Percentiles rank a stretch among this genome's conserved stretches.
Evolutionary conservation across 2,797 vertebrate genomes (phyloP).

Genomic region (Erethizon dorsatum): DNA sequence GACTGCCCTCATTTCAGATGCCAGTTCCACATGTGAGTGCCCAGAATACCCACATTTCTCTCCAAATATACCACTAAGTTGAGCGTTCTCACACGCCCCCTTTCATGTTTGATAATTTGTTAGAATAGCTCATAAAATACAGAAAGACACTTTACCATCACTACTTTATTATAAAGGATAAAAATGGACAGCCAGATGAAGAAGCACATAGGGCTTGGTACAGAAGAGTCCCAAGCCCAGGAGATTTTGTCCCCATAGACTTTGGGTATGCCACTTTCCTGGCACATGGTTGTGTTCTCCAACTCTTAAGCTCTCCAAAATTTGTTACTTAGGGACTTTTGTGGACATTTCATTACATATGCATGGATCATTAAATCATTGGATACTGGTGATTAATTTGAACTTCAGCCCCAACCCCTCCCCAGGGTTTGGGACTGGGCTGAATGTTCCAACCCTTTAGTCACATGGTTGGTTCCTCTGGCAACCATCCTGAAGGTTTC

Average conservation of each 20-base stretch:
- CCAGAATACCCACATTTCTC: neutral
- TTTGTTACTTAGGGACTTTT: neutral
- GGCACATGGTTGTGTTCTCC: neutral
- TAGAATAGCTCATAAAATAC: neutral
- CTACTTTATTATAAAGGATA: neutral
- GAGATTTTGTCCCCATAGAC: neutral
- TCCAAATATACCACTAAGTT: neutral
- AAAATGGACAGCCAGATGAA: neutral
- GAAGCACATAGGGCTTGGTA: neutral
- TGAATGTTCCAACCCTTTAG: neutral
- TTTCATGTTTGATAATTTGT: neutral
- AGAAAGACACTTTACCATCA: neutral
- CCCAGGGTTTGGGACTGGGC: neutral
- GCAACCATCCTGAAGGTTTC: neutral
- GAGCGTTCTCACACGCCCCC: neutral
- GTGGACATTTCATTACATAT: neutral
- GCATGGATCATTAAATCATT: neutral
- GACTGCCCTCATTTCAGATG: neutral
- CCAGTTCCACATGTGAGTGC: neutral
- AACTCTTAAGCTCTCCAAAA: neutral
- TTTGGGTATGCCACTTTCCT: neutral
- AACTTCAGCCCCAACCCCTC: neutral
- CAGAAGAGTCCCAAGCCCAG: neutral
- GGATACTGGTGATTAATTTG: neutral
- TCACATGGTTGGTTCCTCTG: neutral